Base-by-base conservation (phyloP, 1,140 invertebrate species). In the Microplitis mediator region DNA sequence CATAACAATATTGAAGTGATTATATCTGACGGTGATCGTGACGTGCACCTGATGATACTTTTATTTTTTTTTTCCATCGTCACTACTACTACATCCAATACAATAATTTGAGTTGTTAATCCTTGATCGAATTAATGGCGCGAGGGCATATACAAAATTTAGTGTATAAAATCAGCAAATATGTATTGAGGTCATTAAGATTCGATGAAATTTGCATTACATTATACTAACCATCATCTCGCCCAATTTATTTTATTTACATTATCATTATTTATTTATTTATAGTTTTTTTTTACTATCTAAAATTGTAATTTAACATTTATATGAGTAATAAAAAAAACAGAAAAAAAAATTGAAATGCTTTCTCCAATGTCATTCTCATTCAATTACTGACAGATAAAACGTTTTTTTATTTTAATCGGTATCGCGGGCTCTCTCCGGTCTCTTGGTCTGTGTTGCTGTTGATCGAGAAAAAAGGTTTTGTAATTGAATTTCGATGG, bases 401-500 rank as follows among this genome's bases (percentile, higher is more conserved):
- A 65, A 16, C 6, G 36, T 31, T 52, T 54, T 63, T 45, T 45
- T 45, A 45, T 45, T 45, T 45, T 45, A 45, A 52, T 64, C 45
- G 36, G 32, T 71, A 62, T 71, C 69, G 31, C 23, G 34, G 31
- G 54, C 69, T 63, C 62, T 64, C 51, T 65, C 32, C 23, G 23
- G 6, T 13, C 16, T 14, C 16, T 11, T 34, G 9, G 6, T 3
- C 14, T 5, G 9, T 61, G 3, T 62, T 36, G 9, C 34, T 50
- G 14, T 58, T 9, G 56, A 50, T 58, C 52, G 67, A 56, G 54
- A 69, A 51, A 71, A 45, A 65, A 71, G 69, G 69, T 71, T 63
- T 71, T 71, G 69, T 71, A 71, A 71, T 71, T 71, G 69, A 71
- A 71, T 71, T 64, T 71, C 62, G 51, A 71, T 71, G 39, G 60